Evolutionary conservation across 1,140 invertebrate species (phyloP).

Genomic region (Drosophila insularis): DNA sequence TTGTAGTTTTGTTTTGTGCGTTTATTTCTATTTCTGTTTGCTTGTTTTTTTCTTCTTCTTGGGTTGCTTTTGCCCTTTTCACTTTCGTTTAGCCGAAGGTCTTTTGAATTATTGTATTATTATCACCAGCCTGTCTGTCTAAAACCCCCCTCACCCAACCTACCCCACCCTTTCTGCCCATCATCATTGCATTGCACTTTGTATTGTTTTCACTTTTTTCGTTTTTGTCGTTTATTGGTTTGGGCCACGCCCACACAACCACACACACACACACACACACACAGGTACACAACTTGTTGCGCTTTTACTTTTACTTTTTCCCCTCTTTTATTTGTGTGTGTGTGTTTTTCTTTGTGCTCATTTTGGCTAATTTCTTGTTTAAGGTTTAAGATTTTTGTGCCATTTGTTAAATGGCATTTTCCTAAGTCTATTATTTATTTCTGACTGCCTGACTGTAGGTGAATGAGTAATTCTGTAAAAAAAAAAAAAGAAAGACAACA

Average conservation of each 20-base stretch:
- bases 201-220: constrained; percentile 23
- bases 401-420: no score
- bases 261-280: constrained; percentile 22
- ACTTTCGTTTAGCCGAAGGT: constrained; percentile 49
- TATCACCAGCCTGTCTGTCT: constrained; percentile 4
- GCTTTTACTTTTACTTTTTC: constrained; percentile 51
- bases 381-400: no score
- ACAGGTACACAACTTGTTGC: constrained; percentile 45
- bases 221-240: constrained; percentile 10
- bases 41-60: neutral
- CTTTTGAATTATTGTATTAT: constrained; percentile 3
- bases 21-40: constrained; percentile 41
- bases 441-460: no score
- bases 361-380: constrained; percentile 29
- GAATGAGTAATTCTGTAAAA: no score
- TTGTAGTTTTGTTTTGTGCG: constrained; percentile 33
- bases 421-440: no score
- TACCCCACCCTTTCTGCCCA: neutral
- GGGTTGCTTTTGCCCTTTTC: constrained; percentile 58
- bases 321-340: neutral
- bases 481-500: no score
- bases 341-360: constrained; percentile 27
- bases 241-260: constrained; percentile 26
- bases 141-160: no score
- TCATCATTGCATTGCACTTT: constrained; percentile 25